These are phyloP conservation scores for Sparus aurata DNA, from an alignment of 2,797 vertebrate species.

Conservation along the genomic window DNA sequence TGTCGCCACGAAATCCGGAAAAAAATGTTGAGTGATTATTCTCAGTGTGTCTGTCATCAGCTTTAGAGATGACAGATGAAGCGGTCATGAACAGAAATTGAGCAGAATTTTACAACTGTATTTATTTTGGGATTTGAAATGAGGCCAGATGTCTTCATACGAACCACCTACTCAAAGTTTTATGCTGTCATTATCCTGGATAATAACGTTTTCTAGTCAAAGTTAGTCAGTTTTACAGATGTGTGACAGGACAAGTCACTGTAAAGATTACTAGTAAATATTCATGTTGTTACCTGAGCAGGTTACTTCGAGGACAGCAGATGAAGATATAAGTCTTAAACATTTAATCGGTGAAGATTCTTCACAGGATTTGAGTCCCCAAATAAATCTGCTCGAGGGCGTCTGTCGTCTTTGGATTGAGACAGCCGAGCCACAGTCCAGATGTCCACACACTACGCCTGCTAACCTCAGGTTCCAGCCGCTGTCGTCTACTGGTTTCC, in stretches of 20 bases:
- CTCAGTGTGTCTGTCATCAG: too few species aligned
- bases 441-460: not conserved
- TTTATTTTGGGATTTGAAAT: too few species aligned
- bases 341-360: not conserved
- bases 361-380: not conserved
- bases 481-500: not conserved
- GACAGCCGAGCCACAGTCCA: slow-evolving; percentile 20
- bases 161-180: too few species aligned
- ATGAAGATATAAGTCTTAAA: not conserved
- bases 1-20: too few species aligned
- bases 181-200: too few species aligned
- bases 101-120: too few species aligned
- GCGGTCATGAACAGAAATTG: too few species aligned
- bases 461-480: not conserved
- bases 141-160: too few species aligned
- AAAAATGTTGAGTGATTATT: too few species aligned
- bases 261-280: not conserved
- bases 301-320: not conserved
- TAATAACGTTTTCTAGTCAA: too few species aligned
- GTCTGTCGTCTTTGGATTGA: accelerated
- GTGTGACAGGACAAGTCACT: not conserved
- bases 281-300: slow-evolving; percentile 3
- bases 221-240: too few species aligned
- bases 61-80: too few species aligned
- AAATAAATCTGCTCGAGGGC: accelerated